These are phyloP conservation scores for Drosophila gunungcola DNA, from an alignment of 1,140 invertebrate species.

Conservation along the genomic window DNA sequence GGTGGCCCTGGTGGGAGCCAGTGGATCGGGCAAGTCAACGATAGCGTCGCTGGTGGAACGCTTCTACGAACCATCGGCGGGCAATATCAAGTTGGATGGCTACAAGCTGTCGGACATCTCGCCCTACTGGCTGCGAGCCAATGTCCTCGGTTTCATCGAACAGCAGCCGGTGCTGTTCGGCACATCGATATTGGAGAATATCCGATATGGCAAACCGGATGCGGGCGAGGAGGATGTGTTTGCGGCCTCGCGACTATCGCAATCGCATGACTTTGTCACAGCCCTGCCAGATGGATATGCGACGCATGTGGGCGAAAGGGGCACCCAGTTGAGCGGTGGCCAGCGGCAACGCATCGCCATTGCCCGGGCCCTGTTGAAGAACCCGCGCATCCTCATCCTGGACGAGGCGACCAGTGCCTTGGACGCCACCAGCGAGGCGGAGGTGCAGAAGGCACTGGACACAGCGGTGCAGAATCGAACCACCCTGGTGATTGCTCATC, in stretches of 20 bases:
- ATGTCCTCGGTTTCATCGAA: constrained; percentile 94
- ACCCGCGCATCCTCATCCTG: constrained; percentile 93
- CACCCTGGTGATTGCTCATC: constrained; percentile 94
- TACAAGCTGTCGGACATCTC: constrained; percentile 91
- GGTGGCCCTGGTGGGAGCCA: constrained; percentile 95
- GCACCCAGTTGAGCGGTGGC: constrained; percentile 94
- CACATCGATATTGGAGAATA: constrained; percentile 96
- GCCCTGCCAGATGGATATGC: constrained; percentile 94
- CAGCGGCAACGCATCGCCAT: constrained; percentile 97
- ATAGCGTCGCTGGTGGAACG: constrained; percentile 94
- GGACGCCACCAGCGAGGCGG: constrained; percentile 94
- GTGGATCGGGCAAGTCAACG: constrained; percentile 97
- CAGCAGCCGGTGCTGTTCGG: constrained; percentile 97
- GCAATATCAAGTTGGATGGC: constrained; percentile 92
- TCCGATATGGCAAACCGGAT: constrained; percentile 93
- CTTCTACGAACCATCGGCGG: constrained; percentile 94
- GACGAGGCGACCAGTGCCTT: constrained; percentile 97
- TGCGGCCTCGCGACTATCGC: constrained; percentile 93
- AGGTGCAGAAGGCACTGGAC: constrained; percentile 94
- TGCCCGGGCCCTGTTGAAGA: constrained; percentile 94
- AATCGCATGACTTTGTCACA: constrained; percentile 95
- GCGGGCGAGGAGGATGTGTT: constrained; percentile 87
- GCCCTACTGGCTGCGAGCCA: constrained; percentile 93
- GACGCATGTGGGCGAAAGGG: constrained; percentile 95
- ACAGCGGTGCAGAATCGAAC: constrained; percentile 91